Conservation (phyloP, 2,113 vertebrate species). For the Plestiodon gilberti region DNA sequence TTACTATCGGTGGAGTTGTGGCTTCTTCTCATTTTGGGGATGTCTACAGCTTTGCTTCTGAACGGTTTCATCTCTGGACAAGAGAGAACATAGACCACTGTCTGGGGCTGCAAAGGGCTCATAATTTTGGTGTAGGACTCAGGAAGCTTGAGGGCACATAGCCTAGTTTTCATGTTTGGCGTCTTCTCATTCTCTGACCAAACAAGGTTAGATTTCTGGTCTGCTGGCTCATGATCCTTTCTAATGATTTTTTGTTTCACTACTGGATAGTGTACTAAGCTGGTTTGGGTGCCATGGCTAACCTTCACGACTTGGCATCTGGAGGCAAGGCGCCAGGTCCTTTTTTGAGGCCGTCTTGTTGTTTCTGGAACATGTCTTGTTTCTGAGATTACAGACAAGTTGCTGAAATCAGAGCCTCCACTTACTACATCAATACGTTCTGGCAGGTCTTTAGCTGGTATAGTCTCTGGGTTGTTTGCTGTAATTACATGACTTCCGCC, state of each 20-base stretch:
- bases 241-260: slow-evolving; percentile 71
- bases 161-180: slow-evolving; percentile 75
- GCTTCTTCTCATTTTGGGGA: slow-evolving; percentile 69
- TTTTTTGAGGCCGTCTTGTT: slow-evolving; percentile 63
- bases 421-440: slow-evolving; percentile 60
- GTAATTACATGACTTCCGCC: slow-evolving; percentile 23
- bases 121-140: slow-evolving; percentile 78
- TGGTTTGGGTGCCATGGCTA: slow-evolving; percentile 87
- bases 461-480: slow-evolving; percentile 31
- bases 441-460: slow-evolving; percentile 62
- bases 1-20: slow-evolving; percentile 70
- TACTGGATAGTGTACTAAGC: slow-evolving; percentile 72
- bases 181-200: slow-evolving; percentile 74
- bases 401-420: slow-evolving; percentile 57
- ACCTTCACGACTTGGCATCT: slow-evolving; percentile 89
- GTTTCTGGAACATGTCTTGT: slow-evolving; percentile 51
- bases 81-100: slow-evolving; percentile 84
- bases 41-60: slow-evolving; percentile 54
- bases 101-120: slow-evolving; percentile 84
- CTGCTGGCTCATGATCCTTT: slow-evolving; percentile 50
- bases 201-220: slow-evolving; percentile 28
- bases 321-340: slow-evolving; percentile 80
- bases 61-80: slow-evolving; percentile 77
- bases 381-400: slow-evolving; percentile 56
- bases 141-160: slow-evolving; percentile 78